These are phyloP conservation scores for Tetrax tetrax DNA, from an alignment of 2,113 vertebrate species.

Conservation along the genomic window DNA sequence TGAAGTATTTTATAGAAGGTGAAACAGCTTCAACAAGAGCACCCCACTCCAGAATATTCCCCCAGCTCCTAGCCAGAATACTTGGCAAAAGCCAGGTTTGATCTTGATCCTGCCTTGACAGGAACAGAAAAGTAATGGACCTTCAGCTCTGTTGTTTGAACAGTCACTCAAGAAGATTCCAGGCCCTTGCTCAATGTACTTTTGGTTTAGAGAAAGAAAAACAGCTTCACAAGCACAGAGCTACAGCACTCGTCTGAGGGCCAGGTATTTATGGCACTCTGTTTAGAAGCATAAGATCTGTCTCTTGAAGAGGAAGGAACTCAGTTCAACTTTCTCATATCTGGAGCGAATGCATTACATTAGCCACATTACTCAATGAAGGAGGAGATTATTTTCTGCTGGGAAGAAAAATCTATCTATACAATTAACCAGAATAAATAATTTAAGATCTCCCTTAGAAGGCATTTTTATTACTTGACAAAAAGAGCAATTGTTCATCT, in stretches of 20 bases:
- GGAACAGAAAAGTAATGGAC: neutral
- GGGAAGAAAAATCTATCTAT: neutral
- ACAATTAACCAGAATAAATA: neutral
- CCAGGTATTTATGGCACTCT: neutral
- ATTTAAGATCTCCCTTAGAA: neutral
- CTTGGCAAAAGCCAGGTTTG: neutral
- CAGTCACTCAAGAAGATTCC: neutral
- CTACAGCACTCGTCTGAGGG: neutral
- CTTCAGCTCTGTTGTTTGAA: neutral
- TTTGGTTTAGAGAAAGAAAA: neutral
- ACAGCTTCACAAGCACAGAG: neutral
- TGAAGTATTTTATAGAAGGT: neutral
- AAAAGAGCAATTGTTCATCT: neutral
- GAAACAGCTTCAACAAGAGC: neutral
- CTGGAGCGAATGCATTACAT: neutral
- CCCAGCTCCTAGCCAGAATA: neutral
- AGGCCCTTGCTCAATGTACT: neutral
- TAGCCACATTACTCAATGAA: neutral
- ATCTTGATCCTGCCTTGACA: neutral
- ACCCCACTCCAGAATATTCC: neutral
- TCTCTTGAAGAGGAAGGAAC: neutral
- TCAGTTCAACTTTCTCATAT: neutral
- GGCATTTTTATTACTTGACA: neutral
- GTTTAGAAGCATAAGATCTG: neutral
- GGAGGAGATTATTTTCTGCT: neutral